Evolutionary conservation across 92 coral and sea anemone species (phyloP).

Genomic region (Porites lobata): DNA sequence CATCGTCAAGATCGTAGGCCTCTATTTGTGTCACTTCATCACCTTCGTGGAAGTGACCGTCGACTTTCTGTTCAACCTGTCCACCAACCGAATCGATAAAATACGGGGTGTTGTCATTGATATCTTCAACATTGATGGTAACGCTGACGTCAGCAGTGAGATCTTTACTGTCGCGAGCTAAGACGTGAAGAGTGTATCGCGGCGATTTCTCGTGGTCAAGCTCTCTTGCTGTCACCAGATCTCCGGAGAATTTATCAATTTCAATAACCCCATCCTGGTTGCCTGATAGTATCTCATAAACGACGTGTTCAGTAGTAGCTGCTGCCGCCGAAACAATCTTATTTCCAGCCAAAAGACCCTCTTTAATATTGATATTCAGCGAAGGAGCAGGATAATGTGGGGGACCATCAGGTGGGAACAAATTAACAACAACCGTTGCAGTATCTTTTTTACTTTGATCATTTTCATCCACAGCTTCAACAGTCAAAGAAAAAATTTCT

Average conservation of each 20-base stretch:
- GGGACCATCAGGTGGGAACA: conserved; percentile 65
- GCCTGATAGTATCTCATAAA: conserved; percentile 68
- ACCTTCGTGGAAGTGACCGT: conserved; percentile 49
- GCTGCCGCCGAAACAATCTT: conserved; percentile 68
- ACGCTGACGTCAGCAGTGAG: conserved; percentile 68
- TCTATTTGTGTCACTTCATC: conserved; percentile 63
- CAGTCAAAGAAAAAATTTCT: conserved; percentile 50
- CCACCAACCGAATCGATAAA: conserved; percentile 60
- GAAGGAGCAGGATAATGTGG: conserved; percentile 75
- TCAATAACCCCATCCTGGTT: conserved; percentile 69
- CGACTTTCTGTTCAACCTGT: conserved; percentile 48
- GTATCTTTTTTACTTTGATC: conserved; percentile 48
- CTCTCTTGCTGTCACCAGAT: conserved; percentile 57
- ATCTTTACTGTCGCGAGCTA: conserved; percentile 71
- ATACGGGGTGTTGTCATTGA: conserved; percentile 79
- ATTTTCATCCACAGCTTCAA: conserved; percentile 65
- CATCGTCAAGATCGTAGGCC: conserved; percentile 75
- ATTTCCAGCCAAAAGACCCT: conserved; percentile 75
- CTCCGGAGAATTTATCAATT: conserved; percentile 79
- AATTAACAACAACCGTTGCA: conserved; percentile 56
- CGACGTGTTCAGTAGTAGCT: conserved; percentile 65
- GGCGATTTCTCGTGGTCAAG: conserved; percentile 72
- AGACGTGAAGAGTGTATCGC: conserved; percentile 53
- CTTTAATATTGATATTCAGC: conserved; percentile 57
- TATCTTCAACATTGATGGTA: conserved; percentile 64